Conservation (phyloP, 1,140 invertebrate genomes). For the Tetramorium parvispinum region DNA sequence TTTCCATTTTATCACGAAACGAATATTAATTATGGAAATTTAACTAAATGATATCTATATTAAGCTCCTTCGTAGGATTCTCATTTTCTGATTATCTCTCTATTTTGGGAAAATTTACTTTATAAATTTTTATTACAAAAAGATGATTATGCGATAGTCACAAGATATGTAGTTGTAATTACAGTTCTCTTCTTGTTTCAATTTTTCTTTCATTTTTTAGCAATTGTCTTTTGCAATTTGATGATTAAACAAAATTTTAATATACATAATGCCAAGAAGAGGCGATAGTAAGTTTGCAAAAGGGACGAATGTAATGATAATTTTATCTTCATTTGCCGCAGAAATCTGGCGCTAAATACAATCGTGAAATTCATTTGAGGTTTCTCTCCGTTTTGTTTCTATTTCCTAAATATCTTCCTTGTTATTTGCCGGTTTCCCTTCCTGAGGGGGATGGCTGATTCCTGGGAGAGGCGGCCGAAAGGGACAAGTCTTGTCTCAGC, state of each 20-base stretch:
- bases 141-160: too few species aligned
- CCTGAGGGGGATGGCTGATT: neutral
- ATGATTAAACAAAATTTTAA: neutral
- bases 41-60: neutral
- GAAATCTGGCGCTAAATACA: constrained; percentile 2
- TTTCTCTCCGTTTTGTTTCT: constrained; percentile 3
- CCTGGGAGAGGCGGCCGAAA: constrained; percentile 30
- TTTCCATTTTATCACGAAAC: neutral
- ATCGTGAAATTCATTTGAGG: constrained; percentile 14
- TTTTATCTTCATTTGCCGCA: constrained; percentile 1
- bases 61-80: neutral
- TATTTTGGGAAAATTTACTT: neutral
- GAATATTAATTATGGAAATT: constrained; percentile 36
- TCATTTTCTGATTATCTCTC: neutral
- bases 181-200: neutral
- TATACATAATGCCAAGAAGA: neutral
- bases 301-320: neutral
- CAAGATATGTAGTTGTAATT: neutral
- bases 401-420: constrained; percentile 44
- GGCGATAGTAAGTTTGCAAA: neutral
- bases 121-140: too few species aligned
- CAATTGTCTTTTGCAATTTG: neutral
- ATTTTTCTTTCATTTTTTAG: neutral
- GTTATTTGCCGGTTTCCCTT: neutral
- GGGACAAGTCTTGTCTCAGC: constrained; percentile 56